phyloP scores from a whole-genome alignment of 2,888 invertebrate species.

The Archaeoteleia sp. region DNA sequence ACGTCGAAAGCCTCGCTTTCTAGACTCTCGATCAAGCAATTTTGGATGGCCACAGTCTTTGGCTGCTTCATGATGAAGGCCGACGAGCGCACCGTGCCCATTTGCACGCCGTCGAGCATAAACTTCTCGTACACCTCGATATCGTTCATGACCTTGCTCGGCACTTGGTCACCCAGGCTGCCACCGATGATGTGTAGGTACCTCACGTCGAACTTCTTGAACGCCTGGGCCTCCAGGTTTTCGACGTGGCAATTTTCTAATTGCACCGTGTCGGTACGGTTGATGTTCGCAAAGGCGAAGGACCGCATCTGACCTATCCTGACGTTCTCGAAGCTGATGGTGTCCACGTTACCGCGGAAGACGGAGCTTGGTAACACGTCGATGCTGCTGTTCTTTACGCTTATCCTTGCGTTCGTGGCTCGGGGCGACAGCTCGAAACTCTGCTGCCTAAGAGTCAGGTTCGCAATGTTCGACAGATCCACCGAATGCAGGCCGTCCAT shows the following conservation, averaged over 20 bases:
- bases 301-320: slow-evolving; percentile 80
- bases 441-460: slow-evolving; percentile 78
- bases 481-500: slow-evolving; percentile 81
- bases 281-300: slow-evolving; percentile 85
- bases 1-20: slow-evolving; percentile 82
- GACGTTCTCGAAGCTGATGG: slow-evolving; percentile 80
- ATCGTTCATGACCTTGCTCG: slow-evolving; percentile 85
- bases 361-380: slow-evolving; percentile 77
- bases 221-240: slow-evolving; percentile 82
- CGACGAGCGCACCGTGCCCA: slow-evolving; percentile 81
- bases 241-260: slow-evolving; percentile 79
- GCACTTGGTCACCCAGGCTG: slow-evolving; percentile 77
- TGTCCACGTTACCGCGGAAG: slow-evolving; percentile 84
- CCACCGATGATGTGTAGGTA: slow-evolving; percentile 81
- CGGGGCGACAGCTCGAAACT: slow-evolving; percentile 68
- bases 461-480: slow-evolving; percentile 79
- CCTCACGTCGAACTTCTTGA: slow-evolving; percentile 85
- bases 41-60: slow-evolving; percentile 79
- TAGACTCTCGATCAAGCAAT: slow-evolving; percentile 78
- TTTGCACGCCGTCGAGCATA: slow-evolving; percentile 80
- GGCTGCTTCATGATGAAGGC: slow-evolving; percentile 82
- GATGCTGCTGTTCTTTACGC: slow-evolving; percentile 74
- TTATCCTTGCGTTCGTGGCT: slow-evolving; percentile 68
- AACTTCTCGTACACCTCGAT: slow-evolving; percentile 82
- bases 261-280: slow-evolving; percentile 80